Conservation (phyloP, 1,140 invertebrate genomes). For the Drosophila auraria region DNA sequence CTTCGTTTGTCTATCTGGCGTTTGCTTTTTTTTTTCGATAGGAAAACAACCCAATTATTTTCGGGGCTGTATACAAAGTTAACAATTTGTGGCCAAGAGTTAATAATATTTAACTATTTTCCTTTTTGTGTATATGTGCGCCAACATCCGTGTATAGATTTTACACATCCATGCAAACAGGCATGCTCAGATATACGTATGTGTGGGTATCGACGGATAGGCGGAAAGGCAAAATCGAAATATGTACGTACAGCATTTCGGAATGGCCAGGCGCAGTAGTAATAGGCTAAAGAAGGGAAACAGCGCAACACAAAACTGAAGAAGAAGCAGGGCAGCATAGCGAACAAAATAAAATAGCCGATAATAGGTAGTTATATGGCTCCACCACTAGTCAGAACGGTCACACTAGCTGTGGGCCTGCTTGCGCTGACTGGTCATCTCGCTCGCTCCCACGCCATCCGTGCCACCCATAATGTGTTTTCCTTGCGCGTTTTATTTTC, state of each 20-base stretch:
- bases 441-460: conserved; percentile 43
- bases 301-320: conserved; percentile 58
- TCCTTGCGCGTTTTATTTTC: conserved; percentile 55
- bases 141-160: conserved; percentile 74
- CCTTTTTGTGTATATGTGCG: conserved; percentile 68
- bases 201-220: conserved; percentile 66
- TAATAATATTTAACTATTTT: conserved; percentile 43
- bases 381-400: conserved; percentile 50
- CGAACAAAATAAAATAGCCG: conserved; percentile 81
- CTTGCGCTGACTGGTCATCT: conserved; percentile 34
- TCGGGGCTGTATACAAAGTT: background rate
- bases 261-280: conserved; percentile 68
- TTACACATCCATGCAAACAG: conserved; percentile 59
- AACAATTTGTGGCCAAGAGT: conserved; percentile 9
- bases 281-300: conserved; percentile 67
- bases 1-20: background rate
- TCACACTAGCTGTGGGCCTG: conserved; percentile 52
- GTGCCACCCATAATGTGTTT: conserved; percentile 48
- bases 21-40: background rate
- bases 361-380: conserved; percentile 71
- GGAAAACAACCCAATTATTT: background rate
- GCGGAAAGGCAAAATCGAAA: conserved; percentile 61
- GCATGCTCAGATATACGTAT: conserved; percentile 65
- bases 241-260: conserved; percentile 76
- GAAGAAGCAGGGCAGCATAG: conserved; percentile 53